These are phyloP conservation scores for Craniophora ligustri DNA, from an alignment of 2,888 invertebrate species.

Conservation along the genomic window DNA sequence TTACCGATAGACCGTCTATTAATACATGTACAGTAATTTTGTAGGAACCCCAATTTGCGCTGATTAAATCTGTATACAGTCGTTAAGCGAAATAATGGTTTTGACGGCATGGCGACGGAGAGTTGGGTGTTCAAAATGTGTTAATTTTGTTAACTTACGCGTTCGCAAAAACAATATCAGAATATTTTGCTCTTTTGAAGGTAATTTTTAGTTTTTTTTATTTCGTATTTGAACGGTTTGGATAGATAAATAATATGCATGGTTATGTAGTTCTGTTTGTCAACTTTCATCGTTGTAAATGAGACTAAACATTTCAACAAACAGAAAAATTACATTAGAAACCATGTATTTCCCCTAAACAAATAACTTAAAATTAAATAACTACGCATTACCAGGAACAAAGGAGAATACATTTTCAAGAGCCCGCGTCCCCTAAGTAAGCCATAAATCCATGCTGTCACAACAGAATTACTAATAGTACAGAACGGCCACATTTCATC, in stretches of 20 bases:
- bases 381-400: conserved; percentile 32
- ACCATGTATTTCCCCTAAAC: conserved; percentile 22
- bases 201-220: no score
- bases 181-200: no score
- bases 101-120: neutral
- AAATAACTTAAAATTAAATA: conserved; percentile 29
- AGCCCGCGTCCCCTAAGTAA: conserved; percentile 26
- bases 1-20: conserved; percentile 9
- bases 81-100: conserved; percentile 2
- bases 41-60: conserved; percentile 39
- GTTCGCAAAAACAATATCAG: no score
- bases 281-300: neutral
- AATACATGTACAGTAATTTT: conserved; percentile 25
- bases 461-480: no score
- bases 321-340: conserved; percentile 7
- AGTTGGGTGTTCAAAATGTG: conserved; percentile 3
- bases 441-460: conserved; percentile 42
- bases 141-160: conserved; percentile 13
- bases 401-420: conserved; percentile 31
- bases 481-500: no score
- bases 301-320: neutral
- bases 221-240: no score
- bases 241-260: no score
- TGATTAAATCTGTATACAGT: conserved; percentile 44
- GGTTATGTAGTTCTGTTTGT: no score